Percentiles rank a stretch among this genome's conserved stretches.
phyloP scores from a whole-genome alignment of 2,113 vertebrate species.

The Aleadryas rufinucha region DNA sequence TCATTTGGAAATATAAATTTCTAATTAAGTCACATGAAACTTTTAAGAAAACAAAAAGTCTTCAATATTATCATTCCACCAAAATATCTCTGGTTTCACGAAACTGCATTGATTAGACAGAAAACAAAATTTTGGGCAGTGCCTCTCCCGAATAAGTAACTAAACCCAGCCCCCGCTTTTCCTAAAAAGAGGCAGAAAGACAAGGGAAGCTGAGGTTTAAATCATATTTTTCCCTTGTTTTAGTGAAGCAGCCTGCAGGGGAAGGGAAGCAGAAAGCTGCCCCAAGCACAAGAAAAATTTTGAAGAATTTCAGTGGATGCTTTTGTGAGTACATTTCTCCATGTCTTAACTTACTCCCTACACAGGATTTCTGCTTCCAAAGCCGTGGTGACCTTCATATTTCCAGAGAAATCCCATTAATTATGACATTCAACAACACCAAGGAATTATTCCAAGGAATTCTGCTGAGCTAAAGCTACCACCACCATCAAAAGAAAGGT shows the following conservation, averaged over 20 bases:
- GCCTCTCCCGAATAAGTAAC: neutral
- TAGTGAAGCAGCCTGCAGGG: neutral
- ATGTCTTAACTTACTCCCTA: neutral
- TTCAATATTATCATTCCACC: neutral
- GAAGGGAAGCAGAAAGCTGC: neutral
- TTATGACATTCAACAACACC: neutral
- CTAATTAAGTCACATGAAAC: neutral
- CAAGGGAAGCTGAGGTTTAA: neutral
- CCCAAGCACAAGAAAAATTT: neutral
- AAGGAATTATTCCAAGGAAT: slow-evolving; percentile 1
- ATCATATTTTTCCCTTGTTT: neutral
- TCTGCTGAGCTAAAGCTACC: neutral
- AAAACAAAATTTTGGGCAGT: neutral
- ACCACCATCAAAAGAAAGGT: neutral
- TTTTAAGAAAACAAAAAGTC: neutral
- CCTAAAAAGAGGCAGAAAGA: neutral
- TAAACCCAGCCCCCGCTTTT: neutral
- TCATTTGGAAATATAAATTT: neutral
- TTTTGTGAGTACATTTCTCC: neutral
- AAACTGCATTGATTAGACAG: neutral
- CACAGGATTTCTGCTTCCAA: neutral
- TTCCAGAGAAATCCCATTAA: slow-evolving; percentile 15
- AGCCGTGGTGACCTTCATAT: neutral
- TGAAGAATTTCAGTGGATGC: neutral
- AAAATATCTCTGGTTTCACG: neutral